Evolutionary conservation across 92 coral and sea anemone genomes (phyloP).

Genomic region (Zoanthus solanderi): DNA sequence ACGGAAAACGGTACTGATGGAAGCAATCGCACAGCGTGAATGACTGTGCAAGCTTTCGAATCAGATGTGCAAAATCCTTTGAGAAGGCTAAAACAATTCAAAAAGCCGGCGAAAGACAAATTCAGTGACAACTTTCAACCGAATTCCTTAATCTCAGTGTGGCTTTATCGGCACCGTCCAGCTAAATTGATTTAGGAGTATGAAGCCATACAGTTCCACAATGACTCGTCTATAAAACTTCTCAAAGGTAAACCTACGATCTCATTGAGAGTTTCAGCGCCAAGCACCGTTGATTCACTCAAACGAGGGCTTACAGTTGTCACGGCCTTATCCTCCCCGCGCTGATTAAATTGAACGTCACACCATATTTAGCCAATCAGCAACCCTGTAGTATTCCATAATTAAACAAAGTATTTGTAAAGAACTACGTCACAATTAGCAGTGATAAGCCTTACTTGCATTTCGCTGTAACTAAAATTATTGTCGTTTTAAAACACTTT

Average conservation of each 20-base stretch:
- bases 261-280: background rate
- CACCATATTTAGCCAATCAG: conserved; percentile 35
- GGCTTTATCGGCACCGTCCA: background rate
- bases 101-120: conserved; percentile 7
- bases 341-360: background rate
- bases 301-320: background rate
- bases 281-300: background rate
- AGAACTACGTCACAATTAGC: conserved; percentile 5
- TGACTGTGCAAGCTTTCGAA: conserved; percentile 1
- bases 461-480: background rate
- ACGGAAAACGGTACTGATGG: background rate
- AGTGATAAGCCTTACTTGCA: too few relatives aligned
- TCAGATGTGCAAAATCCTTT: background rate
- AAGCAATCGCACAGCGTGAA: background rate
- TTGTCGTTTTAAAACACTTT: background rate
- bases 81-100: background rate
- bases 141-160: background rate
- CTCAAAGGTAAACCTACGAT: background rate
- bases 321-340: background rate
- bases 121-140: background rate
- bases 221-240: background rate
- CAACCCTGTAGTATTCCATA: conserved; percentile 13
- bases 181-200: background rate
- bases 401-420: background rate
- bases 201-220: background rate